Conservation (phyloP, 1,140 invertebrate species). For the Laupala kohalensis region DNA sequence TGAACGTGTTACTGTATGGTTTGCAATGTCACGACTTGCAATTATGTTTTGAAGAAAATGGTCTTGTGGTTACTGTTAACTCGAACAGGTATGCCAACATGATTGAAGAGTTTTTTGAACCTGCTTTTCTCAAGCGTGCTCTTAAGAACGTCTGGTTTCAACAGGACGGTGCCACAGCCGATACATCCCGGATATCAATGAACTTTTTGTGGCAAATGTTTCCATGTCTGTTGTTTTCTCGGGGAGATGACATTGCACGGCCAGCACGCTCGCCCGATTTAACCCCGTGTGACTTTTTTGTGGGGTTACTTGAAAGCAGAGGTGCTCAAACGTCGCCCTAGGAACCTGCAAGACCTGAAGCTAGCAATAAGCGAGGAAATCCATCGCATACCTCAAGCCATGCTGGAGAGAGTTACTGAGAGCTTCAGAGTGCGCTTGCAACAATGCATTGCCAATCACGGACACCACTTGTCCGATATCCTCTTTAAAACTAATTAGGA, state of each 20-base stretch:
- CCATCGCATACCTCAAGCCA: background rate
- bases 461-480: background rate
- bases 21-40: slow-evolving; percentile 14
- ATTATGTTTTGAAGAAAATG: slow-evolving; percentile 15
- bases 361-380: background rate
- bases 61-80: slow-evolving; percentile 21
- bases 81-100: slow-evolving; percentile 23
- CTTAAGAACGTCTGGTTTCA: slow-evolving; percentile 21
- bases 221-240: background rate
- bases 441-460: background rate
- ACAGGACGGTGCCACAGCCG: slow-evolving; percentile 21
- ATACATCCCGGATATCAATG: slow-evolving; percentile 19
- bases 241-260: background rate
- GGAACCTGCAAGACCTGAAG: background rate
- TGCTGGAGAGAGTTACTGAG: background rate
- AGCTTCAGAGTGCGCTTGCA: background rate
- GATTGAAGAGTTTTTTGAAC: slow-evolving; percentile 23
- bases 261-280: background rate
- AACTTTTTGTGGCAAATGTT: slow-evolving; percentile 11
- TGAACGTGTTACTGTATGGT: slow-evolving; percentile 12
- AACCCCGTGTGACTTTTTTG: background rate
- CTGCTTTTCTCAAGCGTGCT: slow-evolving; percentile 17
- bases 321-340: background rate
- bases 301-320: background rate
- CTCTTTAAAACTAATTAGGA: background rate